Conservation (phyloP, 2,797 vertebrate species). For the Amphiprion clarkii region DNA sequence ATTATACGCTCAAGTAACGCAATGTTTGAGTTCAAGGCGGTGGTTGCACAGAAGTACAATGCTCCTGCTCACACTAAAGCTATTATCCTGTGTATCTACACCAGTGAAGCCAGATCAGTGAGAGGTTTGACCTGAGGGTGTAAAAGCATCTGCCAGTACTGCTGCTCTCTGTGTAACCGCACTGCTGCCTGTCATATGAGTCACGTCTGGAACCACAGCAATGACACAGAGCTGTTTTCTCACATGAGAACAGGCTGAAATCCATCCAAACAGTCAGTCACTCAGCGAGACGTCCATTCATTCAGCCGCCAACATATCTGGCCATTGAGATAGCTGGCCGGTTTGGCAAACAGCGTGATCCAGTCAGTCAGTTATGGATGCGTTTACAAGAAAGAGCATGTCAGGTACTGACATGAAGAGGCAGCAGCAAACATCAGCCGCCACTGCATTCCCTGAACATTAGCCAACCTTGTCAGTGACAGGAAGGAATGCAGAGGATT, state of each 20-base stretch:
- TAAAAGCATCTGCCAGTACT: slow-evolving; percentile 43
- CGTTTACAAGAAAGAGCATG: slow-evolving; percentile 64
- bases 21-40: slow-evolving; percentile 11
- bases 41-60: background rate
- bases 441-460: slow-evolving; percentile 81
- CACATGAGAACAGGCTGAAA: slow-evolving; percentile 30
- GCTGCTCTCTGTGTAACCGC: slow-evolving; percentile 28
- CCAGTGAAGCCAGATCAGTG: slow-evolving; percentile 22
- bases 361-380: slow-evolving; percentile 52
- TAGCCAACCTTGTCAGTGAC: slow-evolving; percentile 75
- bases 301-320: slow-evolving; percentile 18
- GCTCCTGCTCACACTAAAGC: background rate
- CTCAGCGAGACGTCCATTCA: slow-evolving; percentile 14
- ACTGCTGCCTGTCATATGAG: slow-evolving; percentile 43
- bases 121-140: slow-evolving; percentile 42
- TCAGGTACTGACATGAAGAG: slow-evolving; percentile 84
- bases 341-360: slow-evolving; percentile 46
- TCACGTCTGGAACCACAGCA: slow-evolving; percentile 45
- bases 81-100: slow-evolving; percentile 12
- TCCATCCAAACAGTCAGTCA: slow-evolving; percentile 23
- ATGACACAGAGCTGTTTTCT: slow-evolving; percentile 19
- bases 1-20: background rate
- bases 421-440: slow-evolving; percentile 65
- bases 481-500: slow-evolving; percentile 74
- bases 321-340: slow-evolving; percentile 7